Base-by-base conservation (phyloP, 2,797 vertebrate species). In the Spatula clypeata region DNA sequence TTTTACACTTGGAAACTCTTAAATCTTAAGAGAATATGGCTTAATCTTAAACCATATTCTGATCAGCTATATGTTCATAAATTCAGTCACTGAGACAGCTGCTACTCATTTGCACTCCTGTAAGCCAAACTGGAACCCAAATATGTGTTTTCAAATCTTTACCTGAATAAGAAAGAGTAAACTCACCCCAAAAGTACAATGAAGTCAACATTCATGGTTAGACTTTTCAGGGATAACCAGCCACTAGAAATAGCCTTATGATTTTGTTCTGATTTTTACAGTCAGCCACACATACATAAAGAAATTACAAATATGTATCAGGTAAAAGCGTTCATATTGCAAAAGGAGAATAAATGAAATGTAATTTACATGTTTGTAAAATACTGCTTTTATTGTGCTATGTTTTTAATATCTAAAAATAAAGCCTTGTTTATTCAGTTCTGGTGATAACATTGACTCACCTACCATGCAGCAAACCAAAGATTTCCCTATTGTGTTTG, bases 361-460 rank as follows among this genome's bases (percentile, higher is more conserved):
- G 42, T 42, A 42, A 8, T 42, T 42, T 42, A 45, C 16, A 40
- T 32, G 10, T 44, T 47, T 72, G 54, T 32, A 81, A 93, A 92
- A 86, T 64, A 51, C 17, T 40, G 15, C 0, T 20, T 88, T 67
- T 75, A 32, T 65, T 53, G 47, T 93, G 58, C 27, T 91, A 24
- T 60, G 21, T 75, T 80, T 83, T 93, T n/a, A 66, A 84, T 79
- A 75, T 36, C 76, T 86, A 90, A 96, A 96, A 94, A 94, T 92
- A 95, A 93, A 95, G 16, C 38, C n/a, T 79, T 95, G 93, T 74
- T 96, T 97, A 75, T 88, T 97, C 76, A 58, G 38, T 92, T 97
- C 95, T 93, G 90, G 47, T 95, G 88, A 97, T 97, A 96, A 86
- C 88, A 88, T 76, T 97, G 95, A 95, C 95, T 94, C 96, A 96